Percentiles rank a stretch among this genome's conserved stretches.
These are phyloP conservation scores for Tromatobia lineatoria DNA, from an alignment of 2,888 invertebrate genomes.

Conservation along the genomic window DNA sequence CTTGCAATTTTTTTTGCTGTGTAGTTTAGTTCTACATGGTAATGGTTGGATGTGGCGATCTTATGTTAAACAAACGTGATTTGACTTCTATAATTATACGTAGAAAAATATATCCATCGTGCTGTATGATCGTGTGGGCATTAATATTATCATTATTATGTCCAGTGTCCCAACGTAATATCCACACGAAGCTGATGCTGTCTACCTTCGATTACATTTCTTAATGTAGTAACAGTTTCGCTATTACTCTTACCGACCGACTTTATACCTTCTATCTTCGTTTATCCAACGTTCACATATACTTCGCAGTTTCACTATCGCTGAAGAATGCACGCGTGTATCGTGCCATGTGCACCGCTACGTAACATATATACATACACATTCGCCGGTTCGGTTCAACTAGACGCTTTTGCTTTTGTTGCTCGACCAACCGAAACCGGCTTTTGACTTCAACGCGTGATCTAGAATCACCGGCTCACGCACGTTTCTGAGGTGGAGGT, in stretches of 20 bases:
- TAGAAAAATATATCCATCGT: constrained; percentile 3
- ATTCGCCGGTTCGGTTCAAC: neutral
- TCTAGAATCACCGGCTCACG: constrained; percentile 50
- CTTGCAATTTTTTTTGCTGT: constrained; percentile 5
- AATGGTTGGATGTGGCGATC: neutral
- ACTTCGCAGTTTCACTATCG: constrained; percentile 13
- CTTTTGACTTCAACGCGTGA: constrained; percentile 47
- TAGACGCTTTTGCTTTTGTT: constrained; percentile 53
- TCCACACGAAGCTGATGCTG: neutral
- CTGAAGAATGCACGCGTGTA: constrained; percentile 29
- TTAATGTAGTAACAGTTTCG: constrained; percentile 17
- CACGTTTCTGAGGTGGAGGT: constrained; percentile 64
- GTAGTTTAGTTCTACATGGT: neutral
- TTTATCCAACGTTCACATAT: constrained; percentile 16
- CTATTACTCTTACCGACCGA: constrained; percentile 20
- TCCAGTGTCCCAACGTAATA: constrained; percentile 8
- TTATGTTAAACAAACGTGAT: constrained; percentile 5
- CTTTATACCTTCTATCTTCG: constrained; percentile 18
- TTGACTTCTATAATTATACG: constrained; percentile 3
- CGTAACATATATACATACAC: neutral
- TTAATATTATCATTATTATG: neutral
- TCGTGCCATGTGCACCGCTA: no score
- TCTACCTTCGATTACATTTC: constrained; percentile 8
- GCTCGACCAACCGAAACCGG: constrained; percentile 59
- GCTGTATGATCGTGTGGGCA: neutral